Conservation (phyloP, 2,888 invertebrate genomes). For the Temnothorax unifasciatus region DNA sequence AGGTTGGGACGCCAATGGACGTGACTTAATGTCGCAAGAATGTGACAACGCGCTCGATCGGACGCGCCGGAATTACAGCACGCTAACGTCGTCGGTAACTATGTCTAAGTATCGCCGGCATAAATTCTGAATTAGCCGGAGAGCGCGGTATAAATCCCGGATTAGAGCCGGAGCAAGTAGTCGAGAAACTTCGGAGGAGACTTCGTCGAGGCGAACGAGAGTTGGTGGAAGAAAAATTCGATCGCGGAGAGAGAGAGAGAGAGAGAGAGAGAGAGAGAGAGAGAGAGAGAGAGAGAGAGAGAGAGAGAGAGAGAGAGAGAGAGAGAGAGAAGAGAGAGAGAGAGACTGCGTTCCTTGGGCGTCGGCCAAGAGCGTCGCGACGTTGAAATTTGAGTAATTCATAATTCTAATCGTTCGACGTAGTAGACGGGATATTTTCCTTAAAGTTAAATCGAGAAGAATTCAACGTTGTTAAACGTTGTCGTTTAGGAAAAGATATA, state of each 20-base stretch:
- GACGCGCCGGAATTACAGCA: conserved; percentile 19
- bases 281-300: neutral
- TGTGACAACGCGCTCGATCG: neutral
- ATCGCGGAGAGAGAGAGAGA: conserved; percentile 8
- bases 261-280: neutral
- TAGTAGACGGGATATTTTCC: conserved; percentile 16
- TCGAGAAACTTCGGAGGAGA: conserved; percentile 21
- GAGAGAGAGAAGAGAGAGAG: neutral
- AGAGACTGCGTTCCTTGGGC: conserved; percentile 43
- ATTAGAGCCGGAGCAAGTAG: conserved; percentile 45
- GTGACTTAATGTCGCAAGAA: conserved; percentile 29
- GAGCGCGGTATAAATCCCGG: conserved; percentile 48
- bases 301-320: neutral
- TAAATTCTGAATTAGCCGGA: conserved; percentile 56
- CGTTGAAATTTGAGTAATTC: conserved; percentile 50
- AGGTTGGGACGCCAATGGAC: neutral
- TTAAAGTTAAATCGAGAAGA: conserved; percentile 2
- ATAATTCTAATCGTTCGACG: conserved; percentile 52
- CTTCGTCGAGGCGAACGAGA: conserved; percentile 46
- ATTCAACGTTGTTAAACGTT: conserved; percentile 25
- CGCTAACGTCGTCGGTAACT: conserved; percentile 43
- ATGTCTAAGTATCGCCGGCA: conserved; percentile 50
- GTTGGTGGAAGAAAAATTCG: conserved; percentile 61
- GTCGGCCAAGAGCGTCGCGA: conserved; percentile 54
- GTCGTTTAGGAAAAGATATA: neutral